Base-by-base conservation (phyloP, 2,888 invertebrate genomes). In the Cenopis cana region DNA sequence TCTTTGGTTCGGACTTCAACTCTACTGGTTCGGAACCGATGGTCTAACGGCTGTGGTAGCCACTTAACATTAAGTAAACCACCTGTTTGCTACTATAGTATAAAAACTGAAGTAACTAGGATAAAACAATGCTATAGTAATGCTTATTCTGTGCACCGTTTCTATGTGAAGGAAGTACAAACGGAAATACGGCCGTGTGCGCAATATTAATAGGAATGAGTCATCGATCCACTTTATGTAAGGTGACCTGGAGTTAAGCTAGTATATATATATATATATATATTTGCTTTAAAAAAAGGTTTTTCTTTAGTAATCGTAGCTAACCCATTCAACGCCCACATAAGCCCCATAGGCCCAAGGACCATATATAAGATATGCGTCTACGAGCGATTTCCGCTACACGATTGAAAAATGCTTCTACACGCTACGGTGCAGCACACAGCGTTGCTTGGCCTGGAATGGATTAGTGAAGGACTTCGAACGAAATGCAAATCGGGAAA, bases 131-230 rank as follows among this genome's bases (percentile, higher is more conserved):
- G 14, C 5, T 14, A 41, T 12, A 41, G 14, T 14, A 41, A 14
- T 46, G n/a, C n/a, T 46, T 46, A 46, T 46, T n/a, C 46, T n/a
- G n/a, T n/a, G 46, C 46, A 46, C 46, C 46, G 46, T 46, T n/a
- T 14, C n/a, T 46, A 14, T 46, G 46, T n/a, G 8, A n/a, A 46
- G 46, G 46, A 46, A 46, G 46, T 6, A n/a, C n/a, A 8, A 46
- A 46, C n/a, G 14, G 41, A 41, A 41, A 46, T 46, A 46, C 46
- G n/a, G 46, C n/a, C 46, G 46, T 46, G 46, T n/a, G 12, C n/a
- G 46, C n/a, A n/a, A 46, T 46, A 46, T 46, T 46, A 46, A 46
- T 46, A 46, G 46, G n/a, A 46, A 46, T 46, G 46, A n/a, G 46
- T 46, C 46, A n/a, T 46, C n/a, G 41, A 5, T 46, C 6, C 41